Evolutionary conservation across 2,888 invertebrate genomes (phyloP), one percentile per base, ranked within the genome.

Genomic region (Rhynchonema sp.): DNA sequence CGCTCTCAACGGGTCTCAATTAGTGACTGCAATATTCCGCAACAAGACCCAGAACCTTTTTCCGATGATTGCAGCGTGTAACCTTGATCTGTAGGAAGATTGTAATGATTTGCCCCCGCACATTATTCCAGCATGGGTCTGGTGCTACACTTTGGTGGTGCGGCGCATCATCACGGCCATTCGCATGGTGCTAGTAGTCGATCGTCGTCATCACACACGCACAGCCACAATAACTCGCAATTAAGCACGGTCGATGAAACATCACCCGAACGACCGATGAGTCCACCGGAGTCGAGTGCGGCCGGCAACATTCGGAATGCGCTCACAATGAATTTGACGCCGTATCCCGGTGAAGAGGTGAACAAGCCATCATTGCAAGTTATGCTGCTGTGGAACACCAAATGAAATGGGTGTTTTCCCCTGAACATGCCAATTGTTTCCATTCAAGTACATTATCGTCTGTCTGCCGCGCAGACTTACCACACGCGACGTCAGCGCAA

Each of bases 401-500:
- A n/a, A n/a, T n/a, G n/a, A n/a, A n/a, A n/a, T n/a, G n/a, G n/a
- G n/a, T n/a, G n/a, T n/a, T n/a, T n/a, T n/a, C n/a, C n/a, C n/a
- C n/a, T n/a, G n/a, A n/a, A n/a, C n/a, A n/a, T n/a, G n/a, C n/a
- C n/a, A n/a, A n/a, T n/a, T n/a, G n/a, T n/a, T n/a, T n/a, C n/a
- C n/a, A n/a, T n/a, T n/a, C n/a, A n/a, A n/a, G n/a, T n/a, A n/a
- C n/a, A n/a, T n/a, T n/a, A n/a, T 38, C 38, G 38, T 13, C 38
- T 38, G 38, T 6, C 17, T 38, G 6, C 17, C 38, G 38, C 17
- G 38, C 38, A 49, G 49, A 6, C n/a, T n/a, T 25, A 17, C 2
- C 54, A 54, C 54, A 27, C 54, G 2, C 54, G 27, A 9, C 53
- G 58, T 58, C 29, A 29, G 56, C 59, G 63, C 28, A 72, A 72